A percentile compares a stretch with the other conserved stretches of the same genome.
Evolutionary conservation across 2,113 vertebrate species (phyloP).

Genomic region (Montifringilla adamsi): DNA sequence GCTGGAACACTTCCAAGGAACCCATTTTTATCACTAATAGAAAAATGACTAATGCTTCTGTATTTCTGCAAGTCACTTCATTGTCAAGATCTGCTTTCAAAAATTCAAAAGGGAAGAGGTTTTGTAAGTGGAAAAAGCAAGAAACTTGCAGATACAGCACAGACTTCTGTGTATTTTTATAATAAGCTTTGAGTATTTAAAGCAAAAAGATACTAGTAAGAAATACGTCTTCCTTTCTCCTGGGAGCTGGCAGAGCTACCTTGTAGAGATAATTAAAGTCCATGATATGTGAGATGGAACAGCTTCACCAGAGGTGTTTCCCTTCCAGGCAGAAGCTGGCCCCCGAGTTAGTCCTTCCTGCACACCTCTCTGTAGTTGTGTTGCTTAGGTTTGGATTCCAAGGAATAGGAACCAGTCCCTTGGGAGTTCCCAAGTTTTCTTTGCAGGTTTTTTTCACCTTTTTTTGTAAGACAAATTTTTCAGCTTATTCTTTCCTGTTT

Average conservation of each 20-base stretch:
- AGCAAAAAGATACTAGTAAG: neutral
- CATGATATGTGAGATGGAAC: neutral
- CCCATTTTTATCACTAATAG: neutral
- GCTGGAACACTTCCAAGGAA: neutral
- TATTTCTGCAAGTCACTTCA: neutral
- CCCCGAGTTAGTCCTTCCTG: neutral
- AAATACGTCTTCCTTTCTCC: neutral
- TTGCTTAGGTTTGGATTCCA: neutral
- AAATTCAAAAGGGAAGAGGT: neutral
- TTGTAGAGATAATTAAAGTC: neutral
- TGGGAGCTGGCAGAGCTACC: neutral
- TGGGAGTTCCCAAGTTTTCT: neutral
- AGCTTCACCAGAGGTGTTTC: neutral
- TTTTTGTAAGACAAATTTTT: neutral
- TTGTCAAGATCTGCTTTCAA: neutral
- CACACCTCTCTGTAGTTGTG: rapidly evolving
- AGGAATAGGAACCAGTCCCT: neutral
- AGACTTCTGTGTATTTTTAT: neutral
- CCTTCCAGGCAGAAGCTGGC: neutral
- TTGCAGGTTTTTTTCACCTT: neutral
- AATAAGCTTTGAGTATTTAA: neutral
- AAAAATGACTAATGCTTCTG: neutral
- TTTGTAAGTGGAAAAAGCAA: neutral
- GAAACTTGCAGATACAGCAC: neutral
- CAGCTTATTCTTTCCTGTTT: neutral